These are phyloP conservation scores for Montipora foliosa DNA, from an alignment of 64 coral and sea anemone species.

Conservation along the genomic window DNA sequence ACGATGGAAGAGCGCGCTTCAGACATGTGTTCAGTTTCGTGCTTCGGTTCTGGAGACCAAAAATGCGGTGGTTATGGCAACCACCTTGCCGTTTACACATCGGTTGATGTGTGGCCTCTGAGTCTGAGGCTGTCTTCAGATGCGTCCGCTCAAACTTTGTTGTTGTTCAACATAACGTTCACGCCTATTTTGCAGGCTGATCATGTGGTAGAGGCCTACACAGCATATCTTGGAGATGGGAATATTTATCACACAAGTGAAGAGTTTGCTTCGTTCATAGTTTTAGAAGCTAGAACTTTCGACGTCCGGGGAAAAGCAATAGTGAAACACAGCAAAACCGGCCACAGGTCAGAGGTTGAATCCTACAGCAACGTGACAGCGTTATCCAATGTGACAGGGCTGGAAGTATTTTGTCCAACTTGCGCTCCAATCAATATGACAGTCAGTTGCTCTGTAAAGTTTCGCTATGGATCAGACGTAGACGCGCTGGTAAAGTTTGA, in stretches of 20 bases:
- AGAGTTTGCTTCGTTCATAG: background rate
- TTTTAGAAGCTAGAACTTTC: background rate
- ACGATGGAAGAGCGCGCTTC: background rate
- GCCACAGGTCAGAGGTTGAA: background rate
- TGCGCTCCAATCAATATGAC: background rate
- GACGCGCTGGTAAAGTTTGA: constrained; percentile 3
- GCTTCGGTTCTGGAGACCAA: constrained; percentile 18
- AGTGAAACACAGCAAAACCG: constrained; percentile 37
- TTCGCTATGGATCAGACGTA: constrained; percentile 30
- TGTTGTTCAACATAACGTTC: constrained; percentile 15
- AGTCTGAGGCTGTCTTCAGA: background rate
- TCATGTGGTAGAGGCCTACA: background rate
- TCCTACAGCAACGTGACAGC: constrained; percentile 7
- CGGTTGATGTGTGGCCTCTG: background rate
- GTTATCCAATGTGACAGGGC: background rate
- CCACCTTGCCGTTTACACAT: constrained; percentile 29
- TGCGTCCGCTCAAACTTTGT: background rate
- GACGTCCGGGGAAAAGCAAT: background rate
- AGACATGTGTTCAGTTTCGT: constrained; percentile 39
- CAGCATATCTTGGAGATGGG: background rate
- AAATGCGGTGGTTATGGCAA: constrained; percentile 45
- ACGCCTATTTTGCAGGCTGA: background rate
- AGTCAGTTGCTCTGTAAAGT: constrained; percentile 24
- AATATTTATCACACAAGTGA: background rate
- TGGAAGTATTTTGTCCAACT: constrained; percentile 8